phyloP scores from a whole-genome alignment of 2,113 vertebrate genomes.

The human (Homo sapiens) region DNA sequence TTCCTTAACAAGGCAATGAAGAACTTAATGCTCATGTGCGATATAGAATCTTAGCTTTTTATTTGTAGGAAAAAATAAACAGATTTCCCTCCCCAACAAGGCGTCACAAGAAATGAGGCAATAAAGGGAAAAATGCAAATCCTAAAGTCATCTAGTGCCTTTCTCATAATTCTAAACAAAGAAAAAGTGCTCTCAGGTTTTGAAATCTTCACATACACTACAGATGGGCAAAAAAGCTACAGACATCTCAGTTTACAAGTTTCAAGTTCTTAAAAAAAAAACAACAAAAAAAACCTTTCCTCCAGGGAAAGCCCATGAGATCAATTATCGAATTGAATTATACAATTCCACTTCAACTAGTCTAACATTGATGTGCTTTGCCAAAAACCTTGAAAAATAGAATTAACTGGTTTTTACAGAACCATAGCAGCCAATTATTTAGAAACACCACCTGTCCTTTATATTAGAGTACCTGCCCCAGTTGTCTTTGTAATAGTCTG shows the following conservation, averaged over 20 bases:
- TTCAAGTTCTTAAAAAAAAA: not conserved
- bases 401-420: not conserved
- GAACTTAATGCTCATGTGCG: conserved; percentile 24
- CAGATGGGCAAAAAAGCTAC: not conserved
- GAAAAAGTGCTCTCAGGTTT: not conserved
- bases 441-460: not conserved
- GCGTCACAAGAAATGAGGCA: not conserved
- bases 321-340: not conserved
- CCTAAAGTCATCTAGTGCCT: conserved; percentile 14
- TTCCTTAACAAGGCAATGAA: conserved; percentile 3
- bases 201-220: not conserved
- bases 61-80: conserved; percentile 29
- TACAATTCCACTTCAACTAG: not conserved
- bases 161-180: conserved; percentile 8
- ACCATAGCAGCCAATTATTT: not conserved
- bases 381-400: conserved; percentile 15
- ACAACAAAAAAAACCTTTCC: not conserved
- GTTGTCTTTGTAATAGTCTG: not conserved
- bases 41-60: conserved; percentile 3
- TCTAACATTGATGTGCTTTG: not conserved
- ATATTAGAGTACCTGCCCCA: not conserved
- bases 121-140: conserved; percentile 43
- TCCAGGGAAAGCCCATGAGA: not conserved
- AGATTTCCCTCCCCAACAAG: conserved; percentile 20
- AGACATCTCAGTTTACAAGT: not conserved